A percentile compares a stretch with the other conserved stretches of the same genome.
Conservation (phyloP, 1,140 invertebrate genomes). For the Andricus grossulariae region DNA sequence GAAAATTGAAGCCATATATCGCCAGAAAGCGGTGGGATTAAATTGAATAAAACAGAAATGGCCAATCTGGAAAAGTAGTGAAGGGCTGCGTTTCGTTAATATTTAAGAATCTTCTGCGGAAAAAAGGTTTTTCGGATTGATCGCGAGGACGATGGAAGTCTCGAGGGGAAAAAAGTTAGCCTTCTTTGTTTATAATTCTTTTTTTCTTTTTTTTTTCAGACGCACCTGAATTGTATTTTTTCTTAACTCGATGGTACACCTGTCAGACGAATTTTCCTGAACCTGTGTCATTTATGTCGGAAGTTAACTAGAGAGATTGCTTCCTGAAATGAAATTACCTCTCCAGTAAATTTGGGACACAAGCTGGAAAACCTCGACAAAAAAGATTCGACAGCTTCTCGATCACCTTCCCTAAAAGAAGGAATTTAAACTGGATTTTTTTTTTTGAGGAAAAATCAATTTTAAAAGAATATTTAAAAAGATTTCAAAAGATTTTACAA, state of each 20-base stretch:
- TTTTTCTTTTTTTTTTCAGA: background rate
- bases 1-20: constrained; percentile 7
- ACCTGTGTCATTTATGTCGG: constrained; percentile 61
- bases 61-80: constrained; percentile 63
- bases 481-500: too few relatives aligned
- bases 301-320: constrained; percentile 46
- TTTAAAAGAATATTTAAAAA: too few relatives aligned
- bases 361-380: background rate
- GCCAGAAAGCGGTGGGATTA: constrained; percentile 46
- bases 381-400: constrained; percentile 7
- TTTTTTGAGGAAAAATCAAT: too few relatives aligned
- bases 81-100: constrained; percentile 52
- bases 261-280: constrained; percentile 60
- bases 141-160: constrained; percentile 17
- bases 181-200: background rate
- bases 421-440: background rate
- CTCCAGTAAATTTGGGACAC: background rate
- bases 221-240: background rate
- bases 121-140: constrained; percentile 29
- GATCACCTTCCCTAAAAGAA: background rate
- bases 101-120: constrained; percentile 56
- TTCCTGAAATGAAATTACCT: background rate
- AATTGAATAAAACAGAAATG: constrained; percentile 67
- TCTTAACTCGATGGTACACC: constrained; percentile 61
- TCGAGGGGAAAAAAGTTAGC: constrained; percentile 31